Percentiles rank a stretch among this genome's conserved stretches.
Evolutionary conservation across 2,113 vertebrate species (phyloP).

Genomic region (Blennius ocellaris): DNA sequence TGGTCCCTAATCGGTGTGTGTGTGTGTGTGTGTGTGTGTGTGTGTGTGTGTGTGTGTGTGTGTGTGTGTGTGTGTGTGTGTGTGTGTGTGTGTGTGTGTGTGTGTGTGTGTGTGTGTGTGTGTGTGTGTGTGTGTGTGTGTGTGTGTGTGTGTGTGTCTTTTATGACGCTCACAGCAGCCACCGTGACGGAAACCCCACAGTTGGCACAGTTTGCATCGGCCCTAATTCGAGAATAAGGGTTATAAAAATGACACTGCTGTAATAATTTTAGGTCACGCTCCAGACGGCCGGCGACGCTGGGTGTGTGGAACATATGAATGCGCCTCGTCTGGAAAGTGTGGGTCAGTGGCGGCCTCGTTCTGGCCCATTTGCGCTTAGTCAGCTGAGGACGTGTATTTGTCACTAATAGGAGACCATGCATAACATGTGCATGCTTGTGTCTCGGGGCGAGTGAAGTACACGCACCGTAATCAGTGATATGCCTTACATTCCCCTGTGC

Average conservation of each 20-base stretch:
- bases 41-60: slow-evolving; percentile 15
- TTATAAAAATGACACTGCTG: slow-evolving; percentile 70
- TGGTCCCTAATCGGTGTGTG: slow-evolving; percentile 51
- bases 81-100: not conserved
- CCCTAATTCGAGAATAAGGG: slow-evolving; percentile 54
- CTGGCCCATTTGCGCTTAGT: slow-evolving; percentile 51
- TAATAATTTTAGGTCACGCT: slow-evolving; percentile 66
- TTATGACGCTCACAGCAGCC: slow-evolving; percentile 60
- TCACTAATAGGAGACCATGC: slow-evolving; percentile 30
- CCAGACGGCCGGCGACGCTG: slow-evolving; percentile 35
- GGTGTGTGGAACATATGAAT: slow-evolving; percentile 55
- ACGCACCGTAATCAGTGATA: not conserved
- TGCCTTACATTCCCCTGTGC: not conserved
- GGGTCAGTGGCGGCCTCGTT: slow-evolving; percentile 43
- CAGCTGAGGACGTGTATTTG: slow-evolving; percentile 40
- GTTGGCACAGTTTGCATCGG: slow-evolving; percentile 61
- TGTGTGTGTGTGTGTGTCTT: not conserved
- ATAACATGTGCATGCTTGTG: slow-evolving; percentile 18
- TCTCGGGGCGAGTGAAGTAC: not conserved
- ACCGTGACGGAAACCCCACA: slow-evolving; percentile 57
- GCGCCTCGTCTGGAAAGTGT: slow-evolving; percentile 36
- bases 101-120: slow-evolving; percentile 15
- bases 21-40: slow-evolving; percentile 17
- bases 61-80: not conserved
- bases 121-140: slow-evolving; percentile 8